Base-by-base conservation (phyloP, 2,888 invertebrate genomes). In the Chymomyza caudatula region DNA sequence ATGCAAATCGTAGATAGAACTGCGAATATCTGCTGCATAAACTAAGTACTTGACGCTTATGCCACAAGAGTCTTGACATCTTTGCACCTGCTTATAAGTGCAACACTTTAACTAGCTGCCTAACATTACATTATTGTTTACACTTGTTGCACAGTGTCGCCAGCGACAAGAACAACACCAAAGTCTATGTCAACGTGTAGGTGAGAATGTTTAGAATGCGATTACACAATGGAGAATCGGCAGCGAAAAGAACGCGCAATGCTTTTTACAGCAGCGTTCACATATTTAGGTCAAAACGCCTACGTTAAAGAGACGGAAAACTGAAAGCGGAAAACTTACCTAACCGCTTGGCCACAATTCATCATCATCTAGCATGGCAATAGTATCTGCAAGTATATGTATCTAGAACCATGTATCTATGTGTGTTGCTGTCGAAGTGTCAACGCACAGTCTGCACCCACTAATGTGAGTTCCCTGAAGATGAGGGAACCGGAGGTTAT, bases 271-370 rank as follows among this genome's bases (percentile, higher is more conserved):
- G 22, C 55, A 57, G 44, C 66, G 66, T 67, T 59, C 65, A 69
- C 68, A 77, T 85, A 85, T 85, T 82, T 85, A 67, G 81, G 82
- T 85, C 82, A 85, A 57, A n/a, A 82, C 86, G 81, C 86, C 84
- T 84, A 82, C 84, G 77, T 63, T 60, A 69, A 76, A 76, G 69
- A 63, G 73, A 71, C 64, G 60, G 19, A 60, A 55, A 43, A 43
- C 25, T 55, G 23, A 44, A 54, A 19, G 43, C 42, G 23, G 13
- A 20, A 47, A 49, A 58, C 19, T 17, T 15, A 54, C 54, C 25
- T 54, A 54, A 25, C 25, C 23, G 19, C 54, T 54, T 37, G 54
- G 58, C 61, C 44, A 66, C 54, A 62, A 66, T 62, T 66, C 66
- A 63, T 67, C 67, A 63, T 67, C 67, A 53, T 61, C 62, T 52